Evolutionary conservation across 37 sponge, comb jelly and placozoan species (phyloP), one percentile per base, ranked within the genome.

Genomic region (Chondrilla cf. caribensis): DNA sequence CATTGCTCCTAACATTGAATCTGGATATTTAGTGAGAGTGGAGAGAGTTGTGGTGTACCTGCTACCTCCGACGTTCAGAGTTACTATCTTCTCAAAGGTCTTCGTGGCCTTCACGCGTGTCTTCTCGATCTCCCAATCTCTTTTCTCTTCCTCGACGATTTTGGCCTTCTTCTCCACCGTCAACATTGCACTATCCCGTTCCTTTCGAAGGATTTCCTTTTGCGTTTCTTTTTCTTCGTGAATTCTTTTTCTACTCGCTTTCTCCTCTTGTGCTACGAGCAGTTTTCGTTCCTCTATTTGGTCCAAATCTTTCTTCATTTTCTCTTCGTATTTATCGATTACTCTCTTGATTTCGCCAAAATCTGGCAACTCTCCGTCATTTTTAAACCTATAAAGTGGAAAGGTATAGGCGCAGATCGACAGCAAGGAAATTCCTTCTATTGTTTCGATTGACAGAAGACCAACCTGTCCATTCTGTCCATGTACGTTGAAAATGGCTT

Each of bases 1-100:
- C 80, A 79, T 79, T 58, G 80, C 38, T 38, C 40, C 80, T 54
- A 79, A 3, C 80, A 55, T 79, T 22, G 80, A 55, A 19, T 79
- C 39, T 29, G 59, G 58, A 35, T 79, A 42, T 25, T 42, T 42
- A 11, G 41, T 73, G 25, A 73, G 44, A 19, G 76, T 73, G 76
- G 76, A 39, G 44, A 40, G 76, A 24, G 76, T 25, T 22, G 76
- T 73, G 76, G 25, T 4, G 25, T 73, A 73, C 44, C 6, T 37
- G 3, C 42, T 73, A 1, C 76, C 76, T 38, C 76, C 76, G 15
- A 73, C 76, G 36, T 73, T 22, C 2, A 73, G 76, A 3, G 76
- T 73, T 2, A 73, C 43, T 4, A 73, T 38, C 76, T 73, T 73
- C 8, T 73, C 76, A 40, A 73, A 73, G 15, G 25, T 43, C 25